Base-by-base conservation (phyloP, 2,888 invertebrate genomes). In the Halictus quadricinctus region DNA sequence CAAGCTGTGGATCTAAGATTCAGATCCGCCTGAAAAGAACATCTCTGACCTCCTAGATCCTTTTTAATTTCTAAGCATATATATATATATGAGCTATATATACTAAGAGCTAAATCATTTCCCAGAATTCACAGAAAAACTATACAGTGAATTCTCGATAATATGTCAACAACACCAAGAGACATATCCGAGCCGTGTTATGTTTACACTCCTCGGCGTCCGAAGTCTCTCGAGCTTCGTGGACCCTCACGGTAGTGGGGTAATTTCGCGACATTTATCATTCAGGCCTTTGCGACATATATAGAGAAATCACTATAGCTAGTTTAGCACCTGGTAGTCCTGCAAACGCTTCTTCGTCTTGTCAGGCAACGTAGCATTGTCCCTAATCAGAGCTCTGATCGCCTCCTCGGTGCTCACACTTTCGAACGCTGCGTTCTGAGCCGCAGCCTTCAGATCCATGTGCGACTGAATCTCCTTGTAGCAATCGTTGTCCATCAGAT, bases 1-100 rank as follows among this genome's bases (percentile, higher is more conserved):
- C 97, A 97, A 0, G 97, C 96, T 4, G 96, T 95, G 87, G 95
- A 95, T 72, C 96, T 96, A 88, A 96, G 96, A 93, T 97, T 97
- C 76, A 97, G 95, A 76, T 97, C 96, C 76, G 95, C 94, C 91
- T 96, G 64, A 69, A 81, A 81, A 72, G 21, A 74, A 12, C 54
- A 78, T 78, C 15, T 66, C 21, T 41, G 69, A 64, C 25, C 29
- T 41, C 18, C 21, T 18, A 41, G 18, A 69, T 21, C 10, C 12
- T 69, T n/a, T 21, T 7, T 43, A 64, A 64, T 29, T 64, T 15
- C 0, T 25, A 64, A 15, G 36, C 36, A 12, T 41, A 12, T 13
- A 36, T 36, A 12, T 41, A 12, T 13, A 36, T 36, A 36, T 36
- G 36, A 36, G 36, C 36, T 36, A 36, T 2, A 36, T 36, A 36